A percentile compares a stretch with the other conserved stretches of the same genome.
phyloP scores from a whole-genome alignment of 2,797 vertebrate species.

The Oreortyx pictus region DNA sequence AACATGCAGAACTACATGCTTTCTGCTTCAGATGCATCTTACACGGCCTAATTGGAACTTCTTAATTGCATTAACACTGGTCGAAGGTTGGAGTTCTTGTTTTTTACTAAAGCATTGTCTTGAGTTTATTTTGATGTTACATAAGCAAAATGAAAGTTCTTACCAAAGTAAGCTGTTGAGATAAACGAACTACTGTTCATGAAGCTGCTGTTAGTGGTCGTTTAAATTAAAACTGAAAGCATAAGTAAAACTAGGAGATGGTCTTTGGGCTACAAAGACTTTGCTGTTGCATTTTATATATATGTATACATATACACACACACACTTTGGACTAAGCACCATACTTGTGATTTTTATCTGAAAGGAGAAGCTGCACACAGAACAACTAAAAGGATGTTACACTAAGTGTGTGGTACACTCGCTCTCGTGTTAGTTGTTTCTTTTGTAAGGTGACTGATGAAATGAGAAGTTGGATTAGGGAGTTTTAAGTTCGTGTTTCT shows the following conservation, averaged over 20 bases:
- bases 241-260: neutral
- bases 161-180: neutral
- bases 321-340: neutral
- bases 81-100: neutral
- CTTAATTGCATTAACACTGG: neutral
- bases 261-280: neutral
- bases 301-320: neutral
- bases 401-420: neutral
- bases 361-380: neutral
- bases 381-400: neutral
- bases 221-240: conserved; percentile 3
- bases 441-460: neutral
- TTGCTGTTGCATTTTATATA: accelerated
- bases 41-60: neutral
- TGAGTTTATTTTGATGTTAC: neutral
- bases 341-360: neutral
- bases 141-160: neutral
- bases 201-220: neutral
- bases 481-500: neutral
- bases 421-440: neutral
- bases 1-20: neutral
- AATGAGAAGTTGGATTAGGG: neutral
- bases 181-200: neutral
- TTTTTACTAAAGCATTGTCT: neutral
- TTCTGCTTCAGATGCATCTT: neutral